Percentiles rank a stretch among this genome's conserved stretches.
These are phyloP conservation scores for Notodromas monacha DNA, from an alignment of 2,888 invertebrate species.

Conservation along the genomic window DNA sequence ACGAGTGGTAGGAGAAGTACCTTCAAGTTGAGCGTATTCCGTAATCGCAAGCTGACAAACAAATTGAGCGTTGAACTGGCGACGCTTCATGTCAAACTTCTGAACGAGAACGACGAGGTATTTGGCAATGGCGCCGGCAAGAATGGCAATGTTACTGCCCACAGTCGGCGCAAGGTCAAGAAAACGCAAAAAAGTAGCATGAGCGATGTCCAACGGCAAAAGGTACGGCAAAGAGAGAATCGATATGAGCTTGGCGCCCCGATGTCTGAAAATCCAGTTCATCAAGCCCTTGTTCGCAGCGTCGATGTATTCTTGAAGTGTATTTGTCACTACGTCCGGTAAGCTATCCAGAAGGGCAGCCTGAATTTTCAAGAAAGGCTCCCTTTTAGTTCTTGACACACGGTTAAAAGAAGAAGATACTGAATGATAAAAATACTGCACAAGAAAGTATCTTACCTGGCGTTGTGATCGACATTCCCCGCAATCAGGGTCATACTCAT, in stretches of 20 bases:
- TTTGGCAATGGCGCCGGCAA: background rate
- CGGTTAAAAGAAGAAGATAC: too few relatives aligned
- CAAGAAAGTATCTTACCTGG: conserved; percentile 38
- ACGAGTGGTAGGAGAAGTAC: background rate
- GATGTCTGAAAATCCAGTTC: conserved; percentile 59
- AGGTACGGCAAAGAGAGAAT: conserved; percentile 51
- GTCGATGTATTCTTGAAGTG: conserved; percentile 72
- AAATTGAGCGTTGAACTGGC: conserved; percentile 21
- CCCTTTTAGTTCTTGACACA: too few relatives aligned
- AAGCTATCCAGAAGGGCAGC: background rate
- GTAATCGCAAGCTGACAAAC: conserved; percentile 30
- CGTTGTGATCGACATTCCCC: conserved; percentile 53
- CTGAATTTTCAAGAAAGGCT: too few relatives aligned
- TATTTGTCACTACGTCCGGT: conserved; percentile 15
- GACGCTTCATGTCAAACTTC: conserved; percentile 15
- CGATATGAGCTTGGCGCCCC: conserved; percentile 43
- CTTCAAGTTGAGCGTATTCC: conserved; percentile 15
- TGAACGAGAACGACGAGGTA: conserved; percentile 14
- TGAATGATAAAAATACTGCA: too few relatives aligned
- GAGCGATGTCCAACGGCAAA: conserved; percentile 53
- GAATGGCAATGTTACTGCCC: background rate
- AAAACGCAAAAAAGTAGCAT: conserved; percentile 46
- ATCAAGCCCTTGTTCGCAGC: conserved; percentile 61
- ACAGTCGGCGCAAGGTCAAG: background rate
- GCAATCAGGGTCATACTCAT: conserved; percentile 53